Evolutionary conservation across 2,113 vertebrate species (phyloP), one percentile per base, ranked within the genome.

Genomic region (Sceloporus tristichus): DNA sequence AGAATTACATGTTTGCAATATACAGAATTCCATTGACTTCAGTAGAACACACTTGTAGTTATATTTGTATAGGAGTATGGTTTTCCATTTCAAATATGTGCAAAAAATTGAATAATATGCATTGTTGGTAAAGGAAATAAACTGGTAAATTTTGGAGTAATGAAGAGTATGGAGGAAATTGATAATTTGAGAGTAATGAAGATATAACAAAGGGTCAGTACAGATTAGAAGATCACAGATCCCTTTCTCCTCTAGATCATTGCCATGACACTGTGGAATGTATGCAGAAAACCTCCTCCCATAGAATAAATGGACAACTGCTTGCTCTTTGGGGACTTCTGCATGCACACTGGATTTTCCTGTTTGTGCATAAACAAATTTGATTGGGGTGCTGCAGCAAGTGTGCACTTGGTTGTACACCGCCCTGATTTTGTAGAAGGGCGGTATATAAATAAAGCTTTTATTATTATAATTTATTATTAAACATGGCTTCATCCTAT

Each of bases 1-100:
- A 62, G 13, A 18, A 62, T 2, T 62, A 4, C 59, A 62, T 62
- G 11, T 62, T 14, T 62, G 16, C 13, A 62, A 62, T 62, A 62
- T 14, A 62, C 13, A 16, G 14, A 59, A 70, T 70, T 70, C 80
- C 48, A 82, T 38, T 82, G 42, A 16, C 29, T 83, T 66, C 59
- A 66, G 9, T 83, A 34, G 5, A 66, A 82, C 8, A 34, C 65
- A 42, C 29, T 40, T 71, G 10, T 66, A 38, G 13, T 25, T 78
- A 18, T 71, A n/a, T 40, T 80, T 40, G 25, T 29, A 76, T 62
- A 18, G 29, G 34, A 29, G 2, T 77, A 29, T 9, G 21, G 38
- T 79, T 86, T 83, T 86, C 76, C 42, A 79, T 68, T 70, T 54
- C 76, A 74, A 75, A 27, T 53, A 34, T 21, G n/a, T 74, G 38